phyloP scores from a whole-genome alignment of 2,113 vertebrate species.

The Apeltes quadracus region DNA sequence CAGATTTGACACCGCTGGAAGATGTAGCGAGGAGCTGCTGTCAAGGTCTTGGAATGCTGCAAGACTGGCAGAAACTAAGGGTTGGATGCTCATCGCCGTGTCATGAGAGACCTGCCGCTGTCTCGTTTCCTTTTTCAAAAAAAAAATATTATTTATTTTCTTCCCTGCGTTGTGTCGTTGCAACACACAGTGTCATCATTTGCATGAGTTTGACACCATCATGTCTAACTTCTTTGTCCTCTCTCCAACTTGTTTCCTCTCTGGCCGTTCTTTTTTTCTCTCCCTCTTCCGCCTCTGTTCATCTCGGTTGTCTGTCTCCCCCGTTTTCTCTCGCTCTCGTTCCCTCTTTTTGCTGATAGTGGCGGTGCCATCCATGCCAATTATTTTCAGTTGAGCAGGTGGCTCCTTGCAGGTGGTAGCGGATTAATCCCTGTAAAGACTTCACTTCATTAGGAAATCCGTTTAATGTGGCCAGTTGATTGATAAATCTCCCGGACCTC shows the following conservation, averaged over 20 bases:
- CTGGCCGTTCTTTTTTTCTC: constrained; percentile 65
- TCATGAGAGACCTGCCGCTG: constrained; percentile 76
- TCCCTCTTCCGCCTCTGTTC: constrained; percentile 46
- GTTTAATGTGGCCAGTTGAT: constrained; percentile 85
- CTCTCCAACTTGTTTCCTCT: constrained; percentile 79
- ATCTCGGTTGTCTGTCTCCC: constrained; percentile 37
- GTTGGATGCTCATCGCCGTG: constrained; percentile 77
- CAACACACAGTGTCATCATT: constrained; percentile 80
- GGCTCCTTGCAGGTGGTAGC: constrained; percentile 83
- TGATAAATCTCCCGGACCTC: constrained; percentile 84
- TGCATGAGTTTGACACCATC: constrained; percentile 75
- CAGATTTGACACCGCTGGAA: constrained; percentile 78
- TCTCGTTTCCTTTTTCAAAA: constrained; percentile 74
- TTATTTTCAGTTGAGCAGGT: constrained; percentile 83
- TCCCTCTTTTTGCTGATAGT: constrained; percentile 78
- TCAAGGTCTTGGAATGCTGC: constrained; percentile 80
- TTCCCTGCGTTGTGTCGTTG: constrained; percentile 72
- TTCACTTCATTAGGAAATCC: constrained; percentile 87
- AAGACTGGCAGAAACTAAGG: constrained; percentile 80
- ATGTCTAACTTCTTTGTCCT: constrained; percentile 79
- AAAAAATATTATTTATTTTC: constrained; percentile 76
- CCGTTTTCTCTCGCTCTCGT: constrained; percentile 57
- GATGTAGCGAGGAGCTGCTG: constrained; percentile 76
- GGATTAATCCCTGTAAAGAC: constrained; percentile 86
- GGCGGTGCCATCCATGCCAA: constrained; percentile 80